Base-by-base conservation (phyloP, 2,797 vertebrate genomes). In the Crypturellus tataupa region DNA sequence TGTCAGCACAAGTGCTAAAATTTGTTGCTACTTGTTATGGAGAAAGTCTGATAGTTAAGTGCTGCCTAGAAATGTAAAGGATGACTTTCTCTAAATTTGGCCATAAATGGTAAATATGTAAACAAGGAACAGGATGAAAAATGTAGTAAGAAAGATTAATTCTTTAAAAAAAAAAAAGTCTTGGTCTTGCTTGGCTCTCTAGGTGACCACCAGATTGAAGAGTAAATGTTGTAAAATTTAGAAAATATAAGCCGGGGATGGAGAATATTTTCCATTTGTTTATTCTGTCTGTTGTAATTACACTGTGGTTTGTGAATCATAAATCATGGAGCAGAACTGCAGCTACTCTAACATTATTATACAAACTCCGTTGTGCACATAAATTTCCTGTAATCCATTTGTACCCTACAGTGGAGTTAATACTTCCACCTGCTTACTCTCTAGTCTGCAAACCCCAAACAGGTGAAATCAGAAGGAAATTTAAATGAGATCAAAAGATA, bases 401-500 rank as follows among this genome's bases (percentile, higher is more conserved):
- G 87, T 80, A 71, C 83, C 93, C 95, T 46, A 70, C 83, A 89
- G 93, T 91, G 85, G 93, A 90, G 77, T 93, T 96, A 96, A 93
- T 96, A 90, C 3, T 14, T 93, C 97, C 97, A 98, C 97, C 96
- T 98, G 97, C 4, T 12, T 96, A 40, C 88, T 94, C 97, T 94
- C 77, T 72, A 87, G 89, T 90, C 63, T 2, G 95, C 97, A 98
- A 98, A 98, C 94, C 94, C 69, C 85, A 90, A 97, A 96, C 97
- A 98, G 98, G 97, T 98, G 97, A 98, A 98, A 97, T 88, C 80
- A 96, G 89, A 87, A 97, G 97, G 97, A 97, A 97, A 98, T 96
- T 96, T 97, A 95, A 97, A 96, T 90, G 91, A 97, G 97, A 98
- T 98, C 97, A 98, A 98, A 98, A 96, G 93, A 93, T 87, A 91